Evolutionary conservation across 2,113 vertebrate genomes (phyloP), one percentile per base, ranked within the genome.

Genomic region (Nicator chloris): DNA sequence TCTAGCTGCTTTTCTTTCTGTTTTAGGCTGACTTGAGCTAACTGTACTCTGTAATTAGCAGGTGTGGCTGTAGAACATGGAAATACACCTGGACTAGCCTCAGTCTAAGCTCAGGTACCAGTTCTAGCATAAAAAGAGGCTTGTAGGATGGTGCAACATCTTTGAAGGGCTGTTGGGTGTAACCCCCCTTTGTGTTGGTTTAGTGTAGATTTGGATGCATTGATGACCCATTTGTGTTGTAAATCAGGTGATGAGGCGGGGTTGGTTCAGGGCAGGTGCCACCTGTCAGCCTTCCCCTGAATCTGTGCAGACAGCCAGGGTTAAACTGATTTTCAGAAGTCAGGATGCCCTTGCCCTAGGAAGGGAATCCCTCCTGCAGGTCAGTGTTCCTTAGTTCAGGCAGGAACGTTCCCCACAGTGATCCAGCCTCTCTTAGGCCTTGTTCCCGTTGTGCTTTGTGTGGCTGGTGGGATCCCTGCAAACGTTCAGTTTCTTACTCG

Each of bases 401-500:
- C 4, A 64, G 68, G 30, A 42, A 2, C 11, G 0, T 7, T 61
- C 3, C 44, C 63, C 37, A 5, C 28, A 1, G 18, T 13, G 45
- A 11, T 44, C 68, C 45, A 47, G 37, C n/a, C 79, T 26, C 44
- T 66, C 60, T 8, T 1, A 2, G 10, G n/a, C 61, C 24, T 22
- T 1, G 1, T 17, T 37, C 69, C 65, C 40, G 0, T 1, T 3
- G 35, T 18, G 49, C 81, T 89, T 66, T 66, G 37, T 42, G 63
- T 80, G 71, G 6, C 49, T 33, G 4, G 37, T 31, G 20, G n/a
- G n/a, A 30, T 16, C 26, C 1, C 30, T 72, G 18, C 23, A 20
- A 64, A 40, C 0, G 8, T 17, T 73, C 53, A 0, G 0, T 1
- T 69, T 56, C 40, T 30, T 15, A 2, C 3, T 8, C 23, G 2